Conservation (phyloP, 2,797 vertebrate genomes). For the Gadopsis marmoratus region DNA sequence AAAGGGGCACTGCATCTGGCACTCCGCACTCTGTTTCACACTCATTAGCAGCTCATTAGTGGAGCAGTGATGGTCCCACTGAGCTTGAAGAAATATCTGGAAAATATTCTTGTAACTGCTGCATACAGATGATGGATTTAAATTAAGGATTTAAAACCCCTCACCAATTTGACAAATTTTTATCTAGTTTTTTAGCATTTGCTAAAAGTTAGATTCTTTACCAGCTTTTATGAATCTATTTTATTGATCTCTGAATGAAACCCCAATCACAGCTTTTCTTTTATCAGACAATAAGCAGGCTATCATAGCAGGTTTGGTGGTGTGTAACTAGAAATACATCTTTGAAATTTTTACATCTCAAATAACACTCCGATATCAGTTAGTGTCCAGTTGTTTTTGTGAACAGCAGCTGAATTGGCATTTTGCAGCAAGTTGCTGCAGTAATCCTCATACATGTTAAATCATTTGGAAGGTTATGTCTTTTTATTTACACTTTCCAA, state of each 20-base stretch:
- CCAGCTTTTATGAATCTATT: background rate
- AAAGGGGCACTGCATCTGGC: constrained; percentile 69
- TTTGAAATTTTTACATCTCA: background rate
- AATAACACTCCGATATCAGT: background rate
- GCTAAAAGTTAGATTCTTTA: background rate
- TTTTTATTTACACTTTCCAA: background rate
- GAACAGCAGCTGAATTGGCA: background rate
- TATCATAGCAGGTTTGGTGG: background rate
- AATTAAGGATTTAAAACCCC: constrained; percentile 11
- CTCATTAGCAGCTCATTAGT: constrained; percentile 81
- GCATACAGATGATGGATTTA: constrained; percentile 20
- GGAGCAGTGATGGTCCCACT: constrained; percentile 57
- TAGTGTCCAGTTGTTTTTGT: background rate
- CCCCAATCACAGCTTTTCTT: background rate
- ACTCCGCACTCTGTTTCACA: constrained; percentile 70
- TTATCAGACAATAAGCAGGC: background rate
- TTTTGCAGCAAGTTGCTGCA: background rate
- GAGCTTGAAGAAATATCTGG: constrained; percentile 68
- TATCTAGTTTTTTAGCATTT: background rate
- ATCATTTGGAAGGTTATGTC: background rate
- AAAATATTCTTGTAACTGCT: constrained; percentile 44
- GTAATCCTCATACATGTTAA: too few species aligned
- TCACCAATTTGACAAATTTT: constrained; percentile 5
- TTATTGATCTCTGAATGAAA: background rate
- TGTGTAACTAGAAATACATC: background rate